These are phyloP conservation scores for Philypnodon macrostomus DNA, from an alignment of 2,797 vertebrate genomes.

Conservation along the genomic window DNA sequence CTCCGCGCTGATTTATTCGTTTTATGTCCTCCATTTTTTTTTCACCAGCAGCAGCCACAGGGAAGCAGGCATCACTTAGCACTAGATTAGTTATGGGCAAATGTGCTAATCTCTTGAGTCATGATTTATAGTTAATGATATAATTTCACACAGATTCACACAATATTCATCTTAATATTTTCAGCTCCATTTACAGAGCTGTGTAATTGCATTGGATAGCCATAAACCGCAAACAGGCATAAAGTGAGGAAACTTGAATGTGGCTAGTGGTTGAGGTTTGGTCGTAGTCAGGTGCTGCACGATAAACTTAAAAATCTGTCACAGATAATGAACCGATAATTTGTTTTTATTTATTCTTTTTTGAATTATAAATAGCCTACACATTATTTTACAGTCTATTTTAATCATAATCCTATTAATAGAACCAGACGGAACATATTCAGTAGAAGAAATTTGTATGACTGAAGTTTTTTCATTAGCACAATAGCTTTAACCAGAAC, in stretches of 20 bases:
- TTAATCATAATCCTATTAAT: too few relatives aligned
- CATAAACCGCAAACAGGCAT: conserved; percentile 7
- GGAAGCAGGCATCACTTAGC: conserved; percentile 19
- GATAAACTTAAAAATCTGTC: too few relatives aligned
- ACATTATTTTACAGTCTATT: too few relatives aligned
- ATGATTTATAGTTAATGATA: conserved; percentile 28
- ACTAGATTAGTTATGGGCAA: conserved; percentile 23
- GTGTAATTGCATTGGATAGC: conserved; percentile 7
- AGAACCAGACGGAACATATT: too few relatives aligned
- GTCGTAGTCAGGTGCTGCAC: too few relatives aligned
- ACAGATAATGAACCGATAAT: too few relatives aligned
- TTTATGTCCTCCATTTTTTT: conserved; percentile 5
- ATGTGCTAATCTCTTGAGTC: conserved; percentile 29
- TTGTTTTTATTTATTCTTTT: too few relatives aligned
- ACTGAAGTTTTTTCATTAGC: too few relatives aligned
- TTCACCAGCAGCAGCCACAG: conserved; percentile 14
- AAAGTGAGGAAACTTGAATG: conserved; percentile 1
- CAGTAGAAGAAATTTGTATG: too few relatives aligned
- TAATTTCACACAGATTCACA: conserved; percentile 10
- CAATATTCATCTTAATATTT: conserved; percentile 20
- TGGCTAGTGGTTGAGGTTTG: background rate
- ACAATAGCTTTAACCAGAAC: too few relatives aligned
- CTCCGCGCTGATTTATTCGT: conserved; percentile 30
- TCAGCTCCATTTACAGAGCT: background rate
- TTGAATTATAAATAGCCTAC: too few relatives aligned